Conservation (phyloP, 2,888 invertebrate genomes). For the Epinotia bilunana region DNA sequence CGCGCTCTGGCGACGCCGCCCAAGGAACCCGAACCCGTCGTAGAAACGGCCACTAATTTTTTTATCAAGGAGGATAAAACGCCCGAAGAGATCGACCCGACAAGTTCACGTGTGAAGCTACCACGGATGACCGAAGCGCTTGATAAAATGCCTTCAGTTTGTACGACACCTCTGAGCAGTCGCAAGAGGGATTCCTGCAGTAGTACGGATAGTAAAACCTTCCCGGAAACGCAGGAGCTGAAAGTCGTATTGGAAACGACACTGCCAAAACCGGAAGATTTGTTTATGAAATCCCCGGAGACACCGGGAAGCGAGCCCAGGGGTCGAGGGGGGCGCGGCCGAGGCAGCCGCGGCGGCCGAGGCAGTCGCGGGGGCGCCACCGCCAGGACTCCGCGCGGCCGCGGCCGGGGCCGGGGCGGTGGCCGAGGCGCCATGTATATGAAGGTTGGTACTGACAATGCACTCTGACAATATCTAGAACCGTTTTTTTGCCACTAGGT, state of each 20-base stretch:
- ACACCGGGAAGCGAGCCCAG: conserved; percentile 52
- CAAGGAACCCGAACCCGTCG: conserved; percentile 52
- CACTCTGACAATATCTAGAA: neutral
- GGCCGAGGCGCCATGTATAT: conserved; percentile 71
- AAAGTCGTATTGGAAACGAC: conserved; percentile 57
- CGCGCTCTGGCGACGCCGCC: conserved; percentile 51
- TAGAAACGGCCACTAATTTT: conserved; percentile 54
- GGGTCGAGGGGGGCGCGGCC: conserved; percentile 52
- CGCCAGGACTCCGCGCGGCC: conserved; percentile 59
- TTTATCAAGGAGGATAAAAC: conserved; percentile 52
- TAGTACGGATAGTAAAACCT: conserved; percentile 55
- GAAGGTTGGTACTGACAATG: conserved; percentile 56
- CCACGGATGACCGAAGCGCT: conserved; percentile 80
- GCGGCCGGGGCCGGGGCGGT: conserved; percentile 75
- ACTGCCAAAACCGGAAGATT: conserved; percentile 58
- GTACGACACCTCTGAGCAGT: conserved; percentile 70
- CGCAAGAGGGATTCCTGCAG: conserved; percentile 62
- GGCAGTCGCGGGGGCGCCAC: conserved; percentile 48
- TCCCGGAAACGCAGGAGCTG: conserved; percentile 57
- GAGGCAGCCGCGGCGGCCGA: conserved; percentile 58
- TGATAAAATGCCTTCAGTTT: conserved; percentile 71
- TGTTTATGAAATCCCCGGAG: conserved; percentile 63
- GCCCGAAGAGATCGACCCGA: conserved; percentile 69
- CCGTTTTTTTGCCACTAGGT: neutral
- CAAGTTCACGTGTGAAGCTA: conserved; percentile 75